Conservation (phyloP, 2,888 invertebrate species). For the Tupiocoris notatus region DNA sequence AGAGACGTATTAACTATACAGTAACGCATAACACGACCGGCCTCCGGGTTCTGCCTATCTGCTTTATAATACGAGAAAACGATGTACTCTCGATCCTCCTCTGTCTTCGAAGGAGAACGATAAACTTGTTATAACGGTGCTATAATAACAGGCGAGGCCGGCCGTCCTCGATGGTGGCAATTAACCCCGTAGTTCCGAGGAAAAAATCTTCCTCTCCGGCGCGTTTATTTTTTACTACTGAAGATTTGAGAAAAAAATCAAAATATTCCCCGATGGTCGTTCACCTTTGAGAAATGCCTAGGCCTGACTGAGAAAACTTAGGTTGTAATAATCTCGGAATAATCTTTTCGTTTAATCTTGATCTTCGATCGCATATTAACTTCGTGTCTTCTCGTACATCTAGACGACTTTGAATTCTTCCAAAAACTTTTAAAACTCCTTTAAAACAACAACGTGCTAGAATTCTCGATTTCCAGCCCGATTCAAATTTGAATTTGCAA, state of each 20-base stretch:
- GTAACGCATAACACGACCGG: slow-evolving; percentile 4
- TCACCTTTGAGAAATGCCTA: background rate
- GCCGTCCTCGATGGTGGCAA: background rate
- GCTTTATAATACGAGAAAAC: background rate
- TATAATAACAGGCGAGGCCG: background rate
- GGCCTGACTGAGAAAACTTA: too few species aligned
- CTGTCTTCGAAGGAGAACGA: background rate
- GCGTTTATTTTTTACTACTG: background rate
- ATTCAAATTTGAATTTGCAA: too few species aligned
- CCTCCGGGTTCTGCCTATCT: slow-evolving; percentile 2
- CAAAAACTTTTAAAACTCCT: too few species aligned
- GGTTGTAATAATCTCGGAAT: too few species aligned
- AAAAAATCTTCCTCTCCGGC: background rate
- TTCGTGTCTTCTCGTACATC: too few species aligned
- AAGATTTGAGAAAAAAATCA: background rate
- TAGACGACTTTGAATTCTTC: too few species aligned
- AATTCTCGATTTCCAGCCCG: too few species aligned
- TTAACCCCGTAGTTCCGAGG: background rate
- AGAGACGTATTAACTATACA: too few species aligned
- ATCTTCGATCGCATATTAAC: too few species aligned
- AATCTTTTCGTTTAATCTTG: too few species aligned
- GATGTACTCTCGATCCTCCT: background rate
- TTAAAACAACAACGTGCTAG: too few species aligned
- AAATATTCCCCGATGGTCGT: background rate
- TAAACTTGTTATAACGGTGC: slow-evolving; percentile 22